phyloP scores from a whole-genome alignment of 2,797 vertebrate genomes.

The Rhinogobio ventralis region DNA sequence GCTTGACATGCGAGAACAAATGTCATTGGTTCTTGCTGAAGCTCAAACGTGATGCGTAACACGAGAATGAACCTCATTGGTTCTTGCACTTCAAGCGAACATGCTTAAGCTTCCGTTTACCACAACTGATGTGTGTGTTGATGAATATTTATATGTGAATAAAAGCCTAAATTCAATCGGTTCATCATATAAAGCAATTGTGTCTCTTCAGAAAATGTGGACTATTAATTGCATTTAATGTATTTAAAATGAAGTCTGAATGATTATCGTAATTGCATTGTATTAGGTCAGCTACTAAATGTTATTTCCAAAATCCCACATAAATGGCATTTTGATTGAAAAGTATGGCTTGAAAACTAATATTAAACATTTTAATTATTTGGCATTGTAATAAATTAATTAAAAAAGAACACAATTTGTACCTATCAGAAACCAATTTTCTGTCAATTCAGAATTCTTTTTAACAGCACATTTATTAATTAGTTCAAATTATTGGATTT shows the following conservation, averaged over 20 bases:
- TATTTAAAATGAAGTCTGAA: not conserved
- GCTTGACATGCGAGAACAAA: not conserved
- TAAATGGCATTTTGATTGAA: not conserved
- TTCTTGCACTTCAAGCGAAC: no score
- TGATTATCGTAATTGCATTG: no score
- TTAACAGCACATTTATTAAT: conserved; percentile 25
- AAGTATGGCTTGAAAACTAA: not conserved
- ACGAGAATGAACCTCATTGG: no score
- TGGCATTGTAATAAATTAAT: not conserved
- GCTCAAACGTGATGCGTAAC: no score
- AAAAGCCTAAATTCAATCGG: no score
- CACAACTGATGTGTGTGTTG: no score
- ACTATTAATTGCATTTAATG: not conserved
- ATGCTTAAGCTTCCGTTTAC: no score
- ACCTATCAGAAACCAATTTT: not conserved
- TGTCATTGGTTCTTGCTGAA: not conserved
- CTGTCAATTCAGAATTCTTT: conserved; percentile 5
- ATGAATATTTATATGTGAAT: no score
- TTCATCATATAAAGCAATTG: no score
- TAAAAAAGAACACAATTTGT: not conserved
- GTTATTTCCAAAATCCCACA: not conserved
- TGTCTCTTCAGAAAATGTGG: not conserved
- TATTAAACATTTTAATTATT: not conserved
- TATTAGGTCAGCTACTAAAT: not conserved
- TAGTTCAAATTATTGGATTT: conserved; percentile 11